A percentile compares a stretch with the other conserved stretches of the same genome.
These are phyloP conservation scores for Plusia festucae DNA, from an alignment of 2,888 invertebrate species.

Conservation along the genomic window DNA sequence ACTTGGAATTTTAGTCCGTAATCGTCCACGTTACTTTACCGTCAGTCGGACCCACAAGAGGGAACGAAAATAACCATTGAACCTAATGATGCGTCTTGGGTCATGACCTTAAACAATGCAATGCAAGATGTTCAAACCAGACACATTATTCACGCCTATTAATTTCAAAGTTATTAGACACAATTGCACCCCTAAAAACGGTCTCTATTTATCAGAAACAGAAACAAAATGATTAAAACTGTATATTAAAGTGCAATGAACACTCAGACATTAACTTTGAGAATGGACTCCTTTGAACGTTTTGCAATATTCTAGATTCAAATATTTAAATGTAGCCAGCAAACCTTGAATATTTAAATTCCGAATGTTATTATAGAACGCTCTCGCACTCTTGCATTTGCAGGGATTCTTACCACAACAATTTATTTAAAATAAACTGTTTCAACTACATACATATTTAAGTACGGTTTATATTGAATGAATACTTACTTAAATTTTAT, in stretches of 20 bases:
- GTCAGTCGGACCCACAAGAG: neutral
- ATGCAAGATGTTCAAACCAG: slow-evolving; percentile 32
- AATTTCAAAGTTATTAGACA: slow-evolving; percentile 41
- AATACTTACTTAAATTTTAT: neutral
- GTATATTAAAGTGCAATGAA: neutral
- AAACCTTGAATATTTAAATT: neutral
- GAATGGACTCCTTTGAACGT: neutral
- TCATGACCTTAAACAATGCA: slow-evolving; percentile 37
- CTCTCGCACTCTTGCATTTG: neutral
- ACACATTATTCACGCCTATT: slow-evolving; percentile 40
- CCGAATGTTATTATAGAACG: slow-evolving; percentile 4
- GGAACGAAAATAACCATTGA: slow-evolving; percentile 2
- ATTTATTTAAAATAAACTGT: slow-evolving; percentile 1
- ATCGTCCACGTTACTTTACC: neutral
- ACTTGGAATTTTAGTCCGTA: neutral
- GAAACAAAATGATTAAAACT: slow-evolving; percentile 25
- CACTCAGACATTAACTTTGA: neutral
- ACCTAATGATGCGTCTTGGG: slow-evolving; percentile 14
- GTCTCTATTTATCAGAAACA: slow-evolving; percentile 38
- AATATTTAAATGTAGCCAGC: neutral
- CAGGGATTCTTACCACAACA: neutral
- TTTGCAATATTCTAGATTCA: neutral
- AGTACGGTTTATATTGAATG: neutral
- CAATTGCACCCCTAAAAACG: slow-evolving; percentile 29
- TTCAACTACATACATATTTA: neutral